Percentiles rank a stretch among this genome's conserved stretches.
phyloP scores from a whole-genome alignment of 2,797 vertebrate genomes.

The Gouania willdenowi region DNA sequence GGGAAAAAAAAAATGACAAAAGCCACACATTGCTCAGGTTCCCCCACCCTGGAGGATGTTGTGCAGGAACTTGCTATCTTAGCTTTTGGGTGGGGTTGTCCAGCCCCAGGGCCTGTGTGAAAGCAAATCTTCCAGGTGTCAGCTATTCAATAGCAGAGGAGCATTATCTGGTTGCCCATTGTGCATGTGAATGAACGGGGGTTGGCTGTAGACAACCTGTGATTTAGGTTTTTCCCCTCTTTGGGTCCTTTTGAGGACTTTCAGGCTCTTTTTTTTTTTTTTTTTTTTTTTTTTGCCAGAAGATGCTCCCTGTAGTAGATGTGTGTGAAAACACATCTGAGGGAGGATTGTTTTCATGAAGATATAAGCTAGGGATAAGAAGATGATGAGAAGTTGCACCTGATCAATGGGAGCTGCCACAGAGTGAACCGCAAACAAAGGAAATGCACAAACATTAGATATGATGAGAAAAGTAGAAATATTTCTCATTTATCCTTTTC shows the following conservation, averaged over 20 bases:
- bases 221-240: constrained; percentile 27
- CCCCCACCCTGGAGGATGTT: constrained; percentile 60
- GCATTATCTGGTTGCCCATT: constrained; percentile 62
- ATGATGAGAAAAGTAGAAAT: too few species aligned
- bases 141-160: constrained; percentile 50
- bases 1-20: constrained; percentile 55
- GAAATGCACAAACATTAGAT: too few species aligned
- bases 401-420: too few species aligned
- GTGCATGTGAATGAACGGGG: constrained; percentile 52
- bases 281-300: too few species aligned
- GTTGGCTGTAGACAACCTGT: constrained; percentile 61
- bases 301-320: too few species aligned
- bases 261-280: constrained; percentile 36
- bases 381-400: too few species aligned
- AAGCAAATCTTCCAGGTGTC: constrained; percentile 76
- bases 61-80: constrained; percentile 63
- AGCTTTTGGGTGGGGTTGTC: constrained; percentile 63
- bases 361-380: neutral
- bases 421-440: too few species aligned
- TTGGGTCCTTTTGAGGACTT: constrained; percentile 33
- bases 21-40: constrained; percentile 62
- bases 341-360: neutral
- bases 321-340: neutral
- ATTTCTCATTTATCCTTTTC: too few species aligned
- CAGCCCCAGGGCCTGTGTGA: constrained; percentile 64